These are phyloP conservation scores for Luffia ferchaultella DNA, from an alignment of 2,888 invertebrate genomes.

Conservation along the genomic window DNA sequence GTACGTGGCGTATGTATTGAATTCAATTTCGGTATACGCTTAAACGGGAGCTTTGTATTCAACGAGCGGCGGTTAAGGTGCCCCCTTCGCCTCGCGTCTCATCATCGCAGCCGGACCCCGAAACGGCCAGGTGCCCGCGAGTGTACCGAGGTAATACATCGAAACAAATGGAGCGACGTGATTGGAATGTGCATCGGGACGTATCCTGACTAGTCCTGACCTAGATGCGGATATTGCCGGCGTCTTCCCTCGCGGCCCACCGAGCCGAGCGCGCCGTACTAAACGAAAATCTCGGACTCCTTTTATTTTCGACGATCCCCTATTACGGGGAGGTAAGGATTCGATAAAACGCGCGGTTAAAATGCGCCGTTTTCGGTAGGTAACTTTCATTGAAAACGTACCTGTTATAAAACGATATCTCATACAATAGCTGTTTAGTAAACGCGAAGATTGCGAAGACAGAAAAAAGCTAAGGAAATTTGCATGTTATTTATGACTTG, in stretches of 20 bases:
- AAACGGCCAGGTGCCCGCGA: not conserved
- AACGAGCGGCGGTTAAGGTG: not conserved
- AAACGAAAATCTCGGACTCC: constrained; percentile 15
- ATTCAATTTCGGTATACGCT: not conserved
- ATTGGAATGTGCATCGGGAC: constrained; percentile 24
- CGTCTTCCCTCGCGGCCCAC: constrained; percentile 8
- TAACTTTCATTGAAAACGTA: not conserved
- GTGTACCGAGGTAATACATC: constrained; percentile 13
- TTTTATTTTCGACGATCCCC: constrained; percentile 24
- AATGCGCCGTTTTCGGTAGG: not conserved
- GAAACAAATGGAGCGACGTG: constrained; percentile 58
- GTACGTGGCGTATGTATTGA: not conserved
- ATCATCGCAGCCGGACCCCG: not conserved
- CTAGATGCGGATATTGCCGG: constrained; percentile 22
- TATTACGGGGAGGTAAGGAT: too few species aligned
- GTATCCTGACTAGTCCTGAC: constrained; percentile 36
- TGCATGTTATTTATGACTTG: too few species aligned
- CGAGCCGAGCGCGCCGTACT: constrained; percentile 22
- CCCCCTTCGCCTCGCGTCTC: not conserved
- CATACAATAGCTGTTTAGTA: too few species aligned
- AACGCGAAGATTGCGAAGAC: too few species aligned
- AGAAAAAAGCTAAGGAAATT: too few species aligned
- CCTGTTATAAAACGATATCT: too few species aligned
- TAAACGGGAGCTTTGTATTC: not conserved
- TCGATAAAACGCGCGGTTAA: not conserved